Conservation (phyloP, 2,113 vertebrate genomes). For the Natator depressus region DNA sequence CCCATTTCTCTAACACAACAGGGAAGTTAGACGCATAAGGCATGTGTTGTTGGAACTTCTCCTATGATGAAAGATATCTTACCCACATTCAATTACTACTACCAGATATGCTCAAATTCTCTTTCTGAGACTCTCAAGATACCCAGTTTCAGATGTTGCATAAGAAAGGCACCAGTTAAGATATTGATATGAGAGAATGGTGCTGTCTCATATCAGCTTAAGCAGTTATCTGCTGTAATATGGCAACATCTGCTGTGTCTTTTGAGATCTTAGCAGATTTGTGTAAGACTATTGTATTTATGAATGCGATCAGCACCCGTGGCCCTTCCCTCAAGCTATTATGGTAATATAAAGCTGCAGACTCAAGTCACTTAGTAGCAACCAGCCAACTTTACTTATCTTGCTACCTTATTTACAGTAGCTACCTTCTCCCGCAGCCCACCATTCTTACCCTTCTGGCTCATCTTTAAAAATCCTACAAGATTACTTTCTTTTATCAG, state of each 20-base stretch:
- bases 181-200: accelerated
- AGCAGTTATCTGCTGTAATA: accelerated
- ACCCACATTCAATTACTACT: neutral
- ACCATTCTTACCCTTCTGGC: neutral
- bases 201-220: neutral
- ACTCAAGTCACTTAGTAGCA: neutral
- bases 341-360: neutral
- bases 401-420: neutral
- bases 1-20: neutral
- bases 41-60: too few species aligned
- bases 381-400: neutral
- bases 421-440: neutral
- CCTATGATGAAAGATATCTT: neutral
- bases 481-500: neutral
- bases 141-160: neutral
- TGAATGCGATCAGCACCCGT: neutral
- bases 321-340: neutral
- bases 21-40: neutral
- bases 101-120: neutral
- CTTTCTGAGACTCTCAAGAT: neutral
- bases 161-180: neutral
- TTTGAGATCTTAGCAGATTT: accelerated
- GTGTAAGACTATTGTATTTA: neutral
- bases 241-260: accelerated
- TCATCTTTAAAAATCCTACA: neutral